A percentile compares a stretch with the other conserved stretches of the same genome.
These are phyloP conservation scores for Platichthys flesus DNA, from an alignment of 2,113 vertebrate species.

Conservation along the genomic window DNA sequence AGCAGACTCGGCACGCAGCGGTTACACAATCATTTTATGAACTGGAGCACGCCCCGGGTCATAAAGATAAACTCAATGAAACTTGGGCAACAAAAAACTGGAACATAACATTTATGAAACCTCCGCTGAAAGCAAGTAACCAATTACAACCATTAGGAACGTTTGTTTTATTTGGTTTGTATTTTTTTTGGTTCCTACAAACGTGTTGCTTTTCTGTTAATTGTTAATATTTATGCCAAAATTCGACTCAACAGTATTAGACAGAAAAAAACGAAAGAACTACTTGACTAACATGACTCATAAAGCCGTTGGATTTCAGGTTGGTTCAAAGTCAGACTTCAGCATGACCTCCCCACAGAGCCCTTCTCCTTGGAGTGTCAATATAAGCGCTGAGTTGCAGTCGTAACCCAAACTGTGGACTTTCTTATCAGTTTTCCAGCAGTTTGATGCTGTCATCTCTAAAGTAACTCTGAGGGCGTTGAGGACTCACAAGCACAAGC, in stretches of 20 bases:
- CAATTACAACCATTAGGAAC: not conserved
- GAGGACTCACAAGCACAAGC: not conserved
- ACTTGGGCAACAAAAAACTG: conserved; percentile 58
- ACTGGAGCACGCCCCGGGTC: conserved; percentile 59
- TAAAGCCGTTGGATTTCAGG: not conserved
- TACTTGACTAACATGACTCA: not conserved
- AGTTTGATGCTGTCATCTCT: conserved; percentile 24
- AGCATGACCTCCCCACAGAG: conserved; percentile 27
- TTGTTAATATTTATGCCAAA: not conserved
- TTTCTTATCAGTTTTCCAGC: conserved; percentile 46
- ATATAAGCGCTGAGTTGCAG: conserved; percentile 9
- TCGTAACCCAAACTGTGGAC: not conserved
- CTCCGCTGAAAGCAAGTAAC: too few relatives aligned
- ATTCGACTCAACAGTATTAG: not conserved
- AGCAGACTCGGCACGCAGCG: conserved; percentile 28
- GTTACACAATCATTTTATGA: conserved; percentile 79
- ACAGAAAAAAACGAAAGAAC: not conserved
- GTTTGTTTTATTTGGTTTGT: too few relatives aligned
- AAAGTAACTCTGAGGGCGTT: conserved; percentile 10
- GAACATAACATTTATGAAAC: conserved; percentile 47
- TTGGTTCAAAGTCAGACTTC: conserved; percentile 10
- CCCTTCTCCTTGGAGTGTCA: conserved; percentile 54
- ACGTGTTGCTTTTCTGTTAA: not conserved
- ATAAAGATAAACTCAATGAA: conserved; percentile 80
- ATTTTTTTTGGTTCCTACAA: not conserved